Evolutionary conservation across 2,888 invertebrate genomes (phyloP).

Genomic region (Andrena flavipes): DNA sequence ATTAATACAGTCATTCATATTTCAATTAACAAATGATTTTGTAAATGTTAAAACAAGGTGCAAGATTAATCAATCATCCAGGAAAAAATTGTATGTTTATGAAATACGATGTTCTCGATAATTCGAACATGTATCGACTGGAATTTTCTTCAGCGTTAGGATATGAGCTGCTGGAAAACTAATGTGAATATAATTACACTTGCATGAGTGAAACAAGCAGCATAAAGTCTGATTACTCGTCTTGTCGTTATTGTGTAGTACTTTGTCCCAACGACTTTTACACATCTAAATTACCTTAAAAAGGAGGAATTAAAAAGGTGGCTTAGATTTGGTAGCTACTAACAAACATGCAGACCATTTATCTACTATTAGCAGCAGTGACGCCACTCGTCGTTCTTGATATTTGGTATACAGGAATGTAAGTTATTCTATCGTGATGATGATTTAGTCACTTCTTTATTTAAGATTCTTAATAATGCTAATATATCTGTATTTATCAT

Average conservation of each 20-base stretch:
- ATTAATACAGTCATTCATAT: background rate
- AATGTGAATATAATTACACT: constrained; percentile 34
- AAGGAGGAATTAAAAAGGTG: constrained; percentile 45
- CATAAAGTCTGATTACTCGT: constrained; percentile 13
- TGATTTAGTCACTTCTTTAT: constrained; percentile 33
- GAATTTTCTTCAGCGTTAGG: background rate
- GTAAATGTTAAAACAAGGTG: background rate
- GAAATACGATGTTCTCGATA: no score
- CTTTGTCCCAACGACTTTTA: constrained; percentile 25
- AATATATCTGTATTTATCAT: constrained; percentile 5
- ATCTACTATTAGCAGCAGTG: constrained; percentile 79
- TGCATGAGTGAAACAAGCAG: constrained; percentile 3
- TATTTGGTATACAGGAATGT: constrained; percentile 82
- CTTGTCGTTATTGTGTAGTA: constrained; percentile 27
- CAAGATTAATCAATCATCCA: background rate
- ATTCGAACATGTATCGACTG: background rate
- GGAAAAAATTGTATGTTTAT: background rate
- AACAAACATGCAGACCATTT: constrained; percentile 79
- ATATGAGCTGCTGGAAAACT: background rate
- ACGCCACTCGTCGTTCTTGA: constrained; percentile 80
- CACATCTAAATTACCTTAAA: constrained; percentile 25
- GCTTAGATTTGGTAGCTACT: constrained; percentile 67
- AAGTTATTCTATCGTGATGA: constrained; percentile 73
- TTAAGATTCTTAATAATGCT: constrained; percentile 21
- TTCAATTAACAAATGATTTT: background rate